Evolutionary conservation across 1,140 invertebrate genomes (phyloP), one percentile per base, ranked within the genome.

Genomic region (Rhagoletis pomonella): DNA sequence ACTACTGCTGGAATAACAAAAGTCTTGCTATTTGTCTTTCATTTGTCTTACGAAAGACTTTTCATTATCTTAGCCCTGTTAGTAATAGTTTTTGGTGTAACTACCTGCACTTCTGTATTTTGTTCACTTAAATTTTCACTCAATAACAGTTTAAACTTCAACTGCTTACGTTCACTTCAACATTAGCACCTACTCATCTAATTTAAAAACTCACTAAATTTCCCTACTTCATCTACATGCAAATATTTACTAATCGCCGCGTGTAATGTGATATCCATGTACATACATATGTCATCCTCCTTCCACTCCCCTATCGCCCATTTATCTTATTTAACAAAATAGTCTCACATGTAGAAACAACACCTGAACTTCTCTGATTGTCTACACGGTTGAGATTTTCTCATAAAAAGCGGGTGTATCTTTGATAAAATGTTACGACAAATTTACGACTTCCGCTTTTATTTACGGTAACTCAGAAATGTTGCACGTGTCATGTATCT

Each of bases 381-480:
- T 5, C 9, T 19, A 2, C 39, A 10, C 39, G 67, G 7, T 67
- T 44, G 67, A 47, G 39, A 44, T 73, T 73, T 73, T 73, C 67
- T 10, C 67, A 73, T 73, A 73, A 73, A 73, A 73, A 73, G 67
- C 39, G 67, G 44, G 39, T n/a, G n/a, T 73, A 73, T 73, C 67
- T 73, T 73, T 73, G 73, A 81, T 81, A 81, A 81, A 81, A 55
- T 81, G 77, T 85, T 87, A 65, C 77, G 87, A 87, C 87, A 87
- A 87, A 87, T 87, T 87, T 87, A 87, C 87, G 87, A 87, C 87
- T 87, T 87, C 87, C 87, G 87, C 84, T 67, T 87, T 87, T 87
- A 77, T 85, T 87, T 87, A 87, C 81, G 55, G 42, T 55, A 69
- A 69, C 5, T 39, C 64, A 81, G 47, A 81, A 81, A 81, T 55